phyloP scores from a whole-genome alignment of 2,113 vertebrate species.

The Terrapene triunguis region DNA sequence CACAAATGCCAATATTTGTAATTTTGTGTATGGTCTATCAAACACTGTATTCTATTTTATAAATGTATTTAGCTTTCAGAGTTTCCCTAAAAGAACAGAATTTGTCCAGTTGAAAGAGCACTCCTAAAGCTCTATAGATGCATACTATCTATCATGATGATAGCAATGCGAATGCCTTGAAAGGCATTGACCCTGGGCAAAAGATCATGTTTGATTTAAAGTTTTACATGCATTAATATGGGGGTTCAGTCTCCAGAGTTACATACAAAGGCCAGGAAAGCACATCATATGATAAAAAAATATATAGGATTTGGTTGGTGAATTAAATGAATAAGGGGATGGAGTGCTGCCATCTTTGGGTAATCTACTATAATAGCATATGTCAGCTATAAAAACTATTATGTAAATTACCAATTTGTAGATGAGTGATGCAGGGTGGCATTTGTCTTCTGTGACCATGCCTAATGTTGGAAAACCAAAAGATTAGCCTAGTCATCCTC shows the following conservation, averaged over 20 bases:
- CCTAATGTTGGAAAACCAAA: constrained; percentile 12
- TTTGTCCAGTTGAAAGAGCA: neutral
- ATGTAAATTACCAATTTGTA: constrained; percentile 28
- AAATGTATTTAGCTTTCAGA: neutral
- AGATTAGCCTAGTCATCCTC: constrained; percentile 30
- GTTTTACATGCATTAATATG: neutral
- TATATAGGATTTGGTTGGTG: neutral
- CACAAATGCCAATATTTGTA: constrained; percentile 25
- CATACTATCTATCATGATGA: neutral
- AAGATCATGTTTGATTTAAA: constrained; percentile 9
- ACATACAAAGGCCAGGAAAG: neutral
- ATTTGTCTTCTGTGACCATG: constrained; percentile 18
- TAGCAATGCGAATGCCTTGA: constrained; percentile 33
- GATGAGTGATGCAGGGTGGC: constrained; percentile 7
- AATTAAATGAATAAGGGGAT: constrained; percentile 3
- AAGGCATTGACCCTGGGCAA: neutral
- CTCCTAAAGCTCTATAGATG: neutral
- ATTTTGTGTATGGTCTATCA: constrained; percentile 10
- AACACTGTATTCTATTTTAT: constrained; percentile 27
- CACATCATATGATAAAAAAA: neutral
- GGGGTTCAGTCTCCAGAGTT: neutral
- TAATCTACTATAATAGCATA: neutral
- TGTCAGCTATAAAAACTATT: neutral
- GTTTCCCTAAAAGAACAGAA: neutral
- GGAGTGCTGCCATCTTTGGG: constrained; percentile 63